Conservation (phyloP, 2,113 vertebrate species). For the Esox niger region DNA sequence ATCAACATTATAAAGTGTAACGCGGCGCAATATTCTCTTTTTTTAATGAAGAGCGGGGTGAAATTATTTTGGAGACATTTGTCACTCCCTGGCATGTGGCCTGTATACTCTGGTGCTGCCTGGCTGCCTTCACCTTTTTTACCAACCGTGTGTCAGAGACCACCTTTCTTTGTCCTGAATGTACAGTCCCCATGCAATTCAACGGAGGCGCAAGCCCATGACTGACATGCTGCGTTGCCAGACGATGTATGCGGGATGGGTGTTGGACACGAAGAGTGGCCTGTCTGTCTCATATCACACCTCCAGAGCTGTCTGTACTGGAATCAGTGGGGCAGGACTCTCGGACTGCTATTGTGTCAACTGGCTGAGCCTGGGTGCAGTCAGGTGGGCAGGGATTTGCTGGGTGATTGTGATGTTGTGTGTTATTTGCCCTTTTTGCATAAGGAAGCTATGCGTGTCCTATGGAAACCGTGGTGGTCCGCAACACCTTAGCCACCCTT, state of each 20-base stretch:
- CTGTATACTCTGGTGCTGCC: not conserved
- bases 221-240: constrained; percentile 61
- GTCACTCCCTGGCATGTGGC: not conserved
- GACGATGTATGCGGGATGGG: constrained; percentile 46
- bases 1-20: constrained; percentile 75
- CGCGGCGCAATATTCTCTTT: constrained; percentile 60
- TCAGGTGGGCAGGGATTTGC: constrained; percentile 41
- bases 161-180: constrained; percentile 67
- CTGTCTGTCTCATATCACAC: constrained; percentile 62
- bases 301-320: constrained; percentile 58
- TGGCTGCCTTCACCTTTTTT: constrained; percentile 11
- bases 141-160: constrained; percentile 37
- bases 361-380: constrained; percentile 67
- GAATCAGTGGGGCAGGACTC: constrained; percentile 57
- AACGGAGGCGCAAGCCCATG: constrained; percentile 66
- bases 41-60: not conserved
- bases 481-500: too few relatives aligned
- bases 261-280: constrained; percentile 54
- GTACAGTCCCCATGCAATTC: constrained; percentile 50
- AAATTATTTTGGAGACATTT: not conserved
- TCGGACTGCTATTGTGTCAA: constrained; percentile 63
- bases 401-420: constrained; percentile 28
- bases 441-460: constrained; percentile 38
- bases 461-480: too few relatives aligned
- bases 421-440: constrained; percentile 7